Evolutionary conservation across 2,888 invertebrate genomes (phyloP), one percentile per base, ranked within the genome.

Genomic region (Rotaria magnacalcarata): DNA sequence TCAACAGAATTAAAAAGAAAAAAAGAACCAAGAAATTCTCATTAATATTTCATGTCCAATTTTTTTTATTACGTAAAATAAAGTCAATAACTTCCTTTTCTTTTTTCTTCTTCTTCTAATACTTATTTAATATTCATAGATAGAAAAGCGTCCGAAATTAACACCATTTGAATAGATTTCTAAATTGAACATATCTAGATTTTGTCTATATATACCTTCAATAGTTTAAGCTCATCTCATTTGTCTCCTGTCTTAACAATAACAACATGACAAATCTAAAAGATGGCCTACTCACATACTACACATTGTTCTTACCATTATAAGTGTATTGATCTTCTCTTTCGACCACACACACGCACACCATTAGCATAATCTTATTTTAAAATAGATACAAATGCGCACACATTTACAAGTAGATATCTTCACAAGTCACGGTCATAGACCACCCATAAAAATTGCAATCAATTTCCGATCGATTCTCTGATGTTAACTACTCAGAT

Each of bases 391-490:
- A 67, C 67, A 67, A 5, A 67, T 67, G 67, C 34, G 34, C 67
- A 34, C 67, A 67, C 16, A 67, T 16, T 4, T 34, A 24, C 52
- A 21, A 56, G 7, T 6, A 21, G 4, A 21, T 24, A 3, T 67
- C 34, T 67, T 67, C 34, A 34, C 67, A 67, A 34, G 27, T 67
- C 67, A 67, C 10, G 5, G 27, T 67, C 67, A 67, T 67, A 67
- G 34, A 14, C 5, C 14, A 14, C 8, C 14, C 27, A 67, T 67
- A 27, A 34, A 67, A 52, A 34, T 27, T 34, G 34, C 67, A 67
- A 67, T 67, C 67, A 67, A 67, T 67, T 67, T 34, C 67, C 67
- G 34, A 67, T 67, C 67, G 67, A 67, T 67, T 34, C 67, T 67
- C 34, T 67, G 2, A 67, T 67, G 34, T 34, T 67, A 34, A 16